These are phyloP conservation scores for Crotalus horridus DNA, from an alignment of 2,113 vertebrate species.

Conservation along the genomic window DNA sequence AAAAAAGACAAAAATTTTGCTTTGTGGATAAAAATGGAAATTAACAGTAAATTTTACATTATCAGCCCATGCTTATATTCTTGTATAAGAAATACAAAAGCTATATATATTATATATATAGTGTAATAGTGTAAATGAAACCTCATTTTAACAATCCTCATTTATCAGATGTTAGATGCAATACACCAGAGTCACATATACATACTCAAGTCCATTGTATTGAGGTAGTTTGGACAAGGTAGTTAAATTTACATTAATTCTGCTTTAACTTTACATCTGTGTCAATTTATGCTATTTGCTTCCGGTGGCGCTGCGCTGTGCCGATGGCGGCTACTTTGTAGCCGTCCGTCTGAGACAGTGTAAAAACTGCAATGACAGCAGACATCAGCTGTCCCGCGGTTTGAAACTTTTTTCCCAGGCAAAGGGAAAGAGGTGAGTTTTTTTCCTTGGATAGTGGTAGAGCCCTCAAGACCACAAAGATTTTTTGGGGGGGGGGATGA, in stretches of 20 bases:
- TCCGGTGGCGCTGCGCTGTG: too few species aligned
- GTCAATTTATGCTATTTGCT: not conserved
- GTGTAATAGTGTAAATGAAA: not conserved
- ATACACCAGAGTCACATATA: not conserved
- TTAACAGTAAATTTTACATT: not conserved
- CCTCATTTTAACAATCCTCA: not conserved
- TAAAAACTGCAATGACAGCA: too few species aligned
- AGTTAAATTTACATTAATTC: not conserved
- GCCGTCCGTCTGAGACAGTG: too few species aligned
- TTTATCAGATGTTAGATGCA: not conserved
- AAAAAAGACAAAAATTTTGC: conserved; percentile 2
- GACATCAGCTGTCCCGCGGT: too few species aligned
- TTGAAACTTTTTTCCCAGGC: too few species aligned
- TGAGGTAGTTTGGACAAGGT: not conserved
- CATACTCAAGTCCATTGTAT: not conserved
- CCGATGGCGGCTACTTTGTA: too few species aligned
- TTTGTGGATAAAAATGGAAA: not conserved
- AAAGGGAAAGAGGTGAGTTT: too few species aligned
- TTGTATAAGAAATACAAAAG: not conserved
- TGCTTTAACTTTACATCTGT: not conserved
- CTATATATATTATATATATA: too few species aligned
- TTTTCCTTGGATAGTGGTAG: too few species aligned
- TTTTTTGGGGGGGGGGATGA: too few species aligned
- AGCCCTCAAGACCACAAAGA: too few species aligned
- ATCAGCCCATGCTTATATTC: not conserved